These are phyloP conservation scores for Eupsittula cactorum DNA, from an alignment of 2,113 vertebrate species.

Conservation along the genomic window DNA sequence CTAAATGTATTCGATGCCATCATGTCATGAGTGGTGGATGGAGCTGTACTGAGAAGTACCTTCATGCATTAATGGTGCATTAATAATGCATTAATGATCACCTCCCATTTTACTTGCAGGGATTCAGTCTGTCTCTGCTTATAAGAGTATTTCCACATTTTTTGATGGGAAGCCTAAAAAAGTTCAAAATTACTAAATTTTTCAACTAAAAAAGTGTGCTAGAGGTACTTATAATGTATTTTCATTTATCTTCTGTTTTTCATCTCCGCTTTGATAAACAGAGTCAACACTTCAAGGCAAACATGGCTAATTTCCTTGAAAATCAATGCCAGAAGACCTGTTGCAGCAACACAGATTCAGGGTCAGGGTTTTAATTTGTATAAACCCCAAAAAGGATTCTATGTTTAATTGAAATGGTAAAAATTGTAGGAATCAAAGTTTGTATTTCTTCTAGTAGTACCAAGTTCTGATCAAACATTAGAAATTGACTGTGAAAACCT, in stretches of 20 bases:
- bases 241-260: not conserved
- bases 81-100: not conserved
- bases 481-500: not conserved
- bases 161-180: not conserved
- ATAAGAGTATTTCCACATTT: not conserved
- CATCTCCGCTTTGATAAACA: not conserved
- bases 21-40: not conserved
- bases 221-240: not conserved
- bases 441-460: not conserved
- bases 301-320: not conserved
- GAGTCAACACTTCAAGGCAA: not conserved
- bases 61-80: not conserved
- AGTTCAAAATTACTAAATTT: not conserved
- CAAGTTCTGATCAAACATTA: not conserved
- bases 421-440: not conserved
- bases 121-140: not conserved
- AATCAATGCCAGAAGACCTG: not conserved
- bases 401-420: not conserved
- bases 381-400: not conserved
- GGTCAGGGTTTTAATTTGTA: not conserved
- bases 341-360: not conserved
- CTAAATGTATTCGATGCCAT: not conserved
- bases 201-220: not conserved
- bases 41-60: not conserved
- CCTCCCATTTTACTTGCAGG: not conserved